Conservation (phyloP, 35 echinoderm and acorn worm species). For the Amphiura filiformis region DNA sequence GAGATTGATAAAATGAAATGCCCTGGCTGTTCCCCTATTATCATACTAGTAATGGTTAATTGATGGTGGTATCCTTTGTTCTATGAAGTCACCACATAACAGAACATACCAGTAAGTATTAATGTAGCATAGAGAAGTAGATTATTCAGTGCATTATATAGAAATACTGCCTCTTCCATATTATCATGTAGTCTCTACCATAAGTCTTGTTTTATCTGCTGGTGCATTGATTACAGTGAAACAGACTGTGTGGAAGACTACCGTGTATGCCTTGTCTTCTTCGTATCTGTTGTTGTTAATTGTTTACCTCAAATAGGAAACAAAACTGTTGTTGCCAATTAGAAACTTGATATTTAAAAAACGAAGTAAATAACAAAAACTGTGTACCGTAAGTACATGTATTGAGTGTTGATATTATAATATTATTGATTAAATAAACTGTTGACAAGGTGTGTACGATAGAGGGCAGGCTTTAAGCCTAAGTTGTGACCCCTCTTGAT, state of each 20-base stretch:
- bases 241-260: background rate
- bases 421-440: too few species aligned
- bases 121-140: background rate
- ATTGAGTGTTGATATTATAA: background rate
- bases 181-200: background rate
- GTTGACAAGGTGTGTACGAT: background rate
- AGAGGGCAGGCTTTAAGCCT: background rate
- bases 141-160: background rate
- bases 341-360: background rate
- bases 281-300: background rate
- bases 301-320: background rate
- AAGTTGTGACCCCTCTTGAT: background rate
- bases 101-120: conserved; percentile 7
- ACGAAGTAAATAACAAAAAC: background rate
- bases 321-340: background rate
- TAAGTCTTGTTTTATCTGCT: background rate
- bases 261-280: background rate
- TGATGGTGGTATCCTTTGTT: too few species aligned
- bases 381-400: background rate
- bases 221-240: background rate
- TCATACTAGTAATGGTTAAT: too few species aligned
- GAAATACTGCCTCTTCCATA: conserved; percentile 8
- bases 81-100: too few species aligned
- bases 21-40: too few species aligned
- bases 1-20: too few species aligned